Conservation (phyloP, 1,140 invertebrate genomes). For the Drosophila nigrodunni region DNA sequence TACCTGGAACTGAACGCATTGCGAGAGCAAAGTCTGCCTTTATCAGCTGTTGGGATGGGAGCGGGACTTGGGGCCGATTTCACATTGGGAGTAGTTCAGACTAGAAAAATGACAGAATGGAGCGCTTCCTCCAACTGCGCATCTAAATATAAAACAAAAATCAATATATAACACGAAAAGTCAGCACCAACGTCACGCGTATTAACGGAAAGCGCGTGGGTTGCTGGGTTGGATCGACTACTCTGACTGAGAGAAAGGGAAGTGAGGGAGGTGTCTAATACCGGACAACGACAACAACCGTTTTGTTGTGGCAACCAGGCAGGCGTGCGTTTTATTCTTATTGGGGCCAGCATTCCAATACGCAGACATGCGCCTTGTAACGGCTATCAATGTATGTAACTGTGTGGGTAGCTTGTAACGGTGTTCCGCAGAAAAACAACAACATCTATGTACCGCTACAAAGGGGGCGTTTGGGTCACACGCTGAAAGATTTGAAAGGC, state of each 20-base stretch:
- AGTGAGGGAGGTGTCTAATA: conserved; percentile 8
- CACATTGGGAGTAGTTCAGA: conserved; percentile 1
- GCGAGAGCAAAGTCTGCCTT: conserved; percentile 42
- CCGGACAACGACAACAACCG: conserved; percentile 67
- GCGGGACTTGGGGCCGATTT: neutral
- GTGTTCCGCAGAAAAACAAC: conserved; percentile 45
- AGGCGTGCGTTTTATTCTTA: conserved; percentile 41
- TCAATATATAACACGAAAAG: conserved; percentile 59
- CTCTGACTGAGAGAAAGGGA: neutral
- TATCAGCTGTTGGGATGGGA: conserved; percentile 59
- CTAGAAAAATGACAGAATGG: conserved; percentile 25
- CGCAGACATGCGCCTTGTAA: conserved; percentile 66
- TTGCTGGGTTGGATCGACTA: conserved; percentile 15
- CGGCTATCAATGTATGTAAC: conserved; percentile 27
- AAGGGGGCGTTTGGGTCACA: conserved; percentile 77
- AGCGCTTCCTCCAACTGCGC: conserved; percentile 56
- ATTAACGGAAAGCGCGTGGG: conserved; percentile 68
- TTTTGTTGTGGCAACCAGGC: conserved; percentile 78
- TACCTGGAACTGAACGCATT: conserved; percentile 1
- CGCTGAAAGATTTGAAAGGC: conserved; percentile 58
- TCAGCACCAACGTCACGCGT: conserved; percentile 61
- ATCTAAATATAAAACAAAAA: conserved; percentile 77
- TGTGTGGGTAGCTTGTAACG: conserved; percentile 57
- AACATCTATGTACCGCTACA: conserved; percentile 39
- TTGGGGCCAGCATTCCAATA: conserved; percentile 66